These are phyloP conservation scores for Tribolium madens DNA, from an alignment of 1,140 invertebrate genomes.

Conservation along the genomic window DNA sequence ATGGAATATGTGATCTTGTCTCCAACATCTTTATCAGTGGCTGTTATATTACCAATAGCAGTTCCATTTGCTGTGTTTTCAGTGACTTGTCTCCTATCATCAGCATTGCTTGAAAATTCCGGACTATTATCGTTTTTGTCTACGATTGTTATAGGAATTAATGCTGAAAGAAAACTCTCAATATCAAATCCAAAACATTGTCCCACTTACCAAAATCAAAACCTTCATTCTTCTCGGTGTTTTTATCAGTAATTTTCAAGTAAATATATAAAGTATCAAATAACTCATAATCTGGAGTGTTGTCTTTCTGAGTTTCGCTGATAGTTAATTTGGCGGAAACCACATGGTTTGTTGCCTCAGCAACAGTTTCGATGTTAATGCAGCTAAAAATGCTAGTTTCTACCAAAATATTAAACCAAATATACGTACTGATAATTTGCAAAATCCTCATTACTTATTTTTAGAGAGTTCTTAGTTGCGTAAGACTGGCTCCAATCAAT, in stretches of 20 bases:
- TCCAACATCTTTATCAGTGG: conserved; percentile 69
- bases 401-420: no score
- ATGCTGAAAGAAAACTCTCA: conserved; percentile 62
- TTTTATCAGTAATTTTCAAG: conserved; percentile 66
- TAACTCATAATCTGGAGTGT: conserved; percentile 67
- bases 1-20: conserved; percentile 58
- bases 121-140: conserved; percentile 71
- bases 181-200: background rate
- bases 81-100: conserved; percentile 56
- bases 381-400: no score
- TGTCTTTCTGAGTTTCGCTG: conserved; percentile 31
- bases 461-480: conserved; percentile 69
- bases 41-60: conserved; percentile 67
- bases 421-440: conserved; percentile 57
- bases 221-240: conserved; percentile 56
- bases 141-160: conserved; percentile 66
- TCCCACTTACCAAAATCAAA: conserved; percentile 65
- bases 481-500: conserved; percentile 70
- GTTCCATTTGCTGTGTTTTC: conserved; percentile 64
- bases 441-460: conserved; percentile 59
- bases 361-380: conserved; percentile 43
- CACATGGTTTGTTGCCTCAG: background rate
- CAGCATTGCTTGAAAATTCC: conserved; percentile 64
- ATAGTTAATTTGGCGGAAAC: conserved; percentile 39
- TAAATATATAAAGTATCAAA: conserved; percentile 70